Base-by-base conservation (phyloP, 2,113 vertebrate species). In the Oenanthe melanoleuca region DNA sequence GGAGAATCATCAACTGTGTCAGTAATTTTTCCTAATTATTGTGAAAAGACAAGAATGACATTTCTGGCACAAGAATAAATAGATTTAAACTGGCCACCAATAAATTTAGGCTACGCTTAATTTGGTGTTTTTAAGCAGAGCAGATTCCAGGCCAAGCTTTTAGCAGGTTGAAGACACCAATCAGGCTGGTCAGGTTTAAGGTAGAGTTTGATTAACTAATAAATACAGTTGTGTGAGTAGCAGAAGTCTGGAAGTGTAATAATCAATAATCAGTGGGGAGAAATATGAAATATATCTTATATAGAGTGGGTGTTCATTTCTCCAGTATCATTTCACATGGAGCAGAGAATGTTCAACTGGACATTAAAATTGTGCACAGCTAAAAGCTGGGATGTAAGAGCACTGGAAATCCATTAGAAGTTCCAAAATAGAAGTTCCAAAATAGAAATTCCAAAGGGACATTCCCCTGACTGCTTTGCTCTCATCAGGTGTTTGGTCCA, bases 21-120 rank as follows among this genome's bases (percentile, higher is more conserved):
- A 2, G 56, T 26, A 92, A 63, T 90, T 95, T 88, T 80, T 83
- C 52, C 60, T 93, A 92, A 96, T 90, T 88, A 88, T 55, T 42
- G 34, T 44, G 44, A 86, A 64, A 80, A 88, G 63, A 42, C 21
- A 78, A 65, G 52, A 40, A 78, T n/a, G 29, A n/a, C 26, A 63
- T 45, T 73, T 92, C 26, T 78, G 52, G 56, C 53, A 44, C 22
- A 70, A 67, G 77, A 74, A 81, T 13, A 92, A 78, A 78, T 66
- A 28, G 17, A 47, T 89, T 86, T 66, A 37, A 78, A 60, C 8
- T 44, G 38, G 26, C 69, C 14, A 55, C 5, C 25, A 33, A 21
- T 60, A 85, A 40, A 40, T 67, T 38, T 25, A 78, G 17, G 47
- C 9, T 71, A 14, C 0, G 1, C 1, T 55, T 70, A 61, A 0